phyloP scores from a whole-genome alignment of 37 sponge, comb jelly and placozoan genomes.

The Agelas oroides region DNA sequence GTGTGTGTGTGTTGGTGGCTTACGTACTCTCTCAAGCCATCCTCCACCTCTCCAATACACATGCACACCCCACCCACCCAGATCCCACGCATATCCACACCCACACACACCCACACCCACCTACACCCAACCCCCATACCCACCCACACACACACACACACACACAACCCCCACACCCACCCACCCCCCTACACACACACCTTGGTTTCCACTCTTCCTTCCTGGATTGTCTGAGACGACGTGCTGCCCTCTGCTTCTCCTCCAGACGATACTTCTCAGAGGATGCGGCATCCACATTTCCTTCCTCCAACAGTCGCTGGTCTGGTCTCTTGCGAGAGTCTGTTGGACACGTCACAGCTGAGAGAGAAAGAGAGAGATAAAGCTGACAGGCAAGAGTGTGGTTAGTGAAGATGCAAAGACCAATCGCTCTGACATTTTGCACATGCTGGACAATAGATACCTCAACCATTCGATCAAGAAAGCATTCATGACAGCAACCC shows the following conservation, averaged over 20 bases:
- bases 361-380: background rate
- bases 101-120: too few relatives aligned
- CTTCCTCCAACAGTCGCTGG: constrained; percentile 89
- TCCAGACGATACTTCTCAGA: constrained; percentile 90
- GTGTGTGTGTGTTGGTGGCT: too few relatives aligned
- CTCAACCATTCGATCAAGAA: background rate
- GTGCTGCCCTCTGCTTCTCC: constrained; percentile 92
- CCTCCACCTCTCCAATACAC: too few relatives aligned
- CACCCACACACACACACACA: background rate
- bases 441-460: background rate
- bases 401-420: too few relatives aligned
- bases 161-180: constrained; percentile 42
- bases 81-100: too few relatives aligned
- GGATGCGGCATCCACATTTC: constrained; percentile 81
- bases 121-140: too few relatives aligned
- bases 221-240: constrained; percentile 53
- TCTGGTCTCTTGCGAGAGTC: constrained; percentile 91
- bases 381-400: too few relatives aligned
- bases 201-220: constrained; percentile 72
- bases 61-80: too few relatives aligned
- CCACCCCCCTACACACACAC: constrained; percentile 27
- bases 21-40: too few relatives aligned
- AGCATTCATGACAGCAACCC: background rate
- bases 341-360: constrained; percentile 75
- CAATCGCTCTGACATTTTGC: too few relatives aligned